Conservation (phyloP, 1,140 invertebrate genomes). For the Solenopsis invicta region DNA sequence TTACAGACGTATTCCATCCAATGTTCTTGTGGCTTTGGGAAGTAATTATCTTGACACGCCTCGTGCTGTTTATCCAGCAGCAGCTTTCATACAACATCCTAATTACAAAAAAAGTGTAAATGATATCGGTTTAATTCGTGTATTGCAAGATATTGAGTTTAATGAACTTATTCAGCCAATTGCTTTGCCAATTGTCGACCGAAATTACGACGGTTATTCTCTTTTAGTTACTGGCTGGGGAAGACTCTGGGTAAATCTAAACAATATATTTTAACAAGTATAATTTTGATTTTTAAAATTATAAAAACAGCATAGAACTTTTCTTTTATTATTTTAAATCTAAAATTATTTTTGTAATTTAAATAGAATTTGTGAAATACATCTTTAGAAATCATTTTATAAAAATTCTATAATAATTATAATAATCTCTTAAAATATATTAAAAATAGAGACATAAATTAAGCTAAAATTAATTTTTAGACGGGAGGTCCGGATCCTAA, state of each 20-base stretch:
- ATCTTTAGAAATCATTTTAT: neutral
- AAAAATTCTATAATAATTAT: constrained; percentile 1
- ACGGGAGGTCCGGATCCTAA: neutral
- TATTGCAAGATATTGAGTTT: neutral
- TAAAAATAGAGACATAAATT: neutral
- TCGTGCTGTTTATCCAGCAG: neutral
- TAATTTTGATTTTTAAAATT: neutral
- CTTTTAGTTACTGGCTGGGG: constrained; percentile 12
- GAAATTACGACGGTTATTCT: neutral
- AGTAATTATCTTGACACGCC: constrained; percentile 12
- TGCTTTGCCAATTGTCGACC: neutral
- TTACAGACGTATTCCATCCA: neutral
- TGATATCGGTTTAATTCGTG: constrained; percentile 6
- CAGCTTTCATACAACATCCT: neutral
- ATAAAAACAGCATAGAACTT: neutral
- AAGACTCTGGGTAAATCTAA: constrained; percentile 9
- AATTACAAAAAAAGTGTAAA: neutral
- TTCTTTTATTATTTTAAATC: constrained; percentile 1
- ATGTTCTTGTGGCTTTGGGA: constrained; percentile 2
- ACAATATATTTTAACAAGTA: neutral
- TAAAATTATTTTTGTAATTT: neutral
- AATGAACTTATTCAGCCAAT: neutral
- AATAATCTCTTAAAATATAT: neutral
- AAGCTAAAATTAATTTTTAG: neutral
- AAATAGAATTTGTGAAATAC: neutral